These are phyloP conservation scores for Heteromurus nitidus DNA, from an alignment of 2,888 invertebrate genomes.

Conservation along the genomic window DNA sequence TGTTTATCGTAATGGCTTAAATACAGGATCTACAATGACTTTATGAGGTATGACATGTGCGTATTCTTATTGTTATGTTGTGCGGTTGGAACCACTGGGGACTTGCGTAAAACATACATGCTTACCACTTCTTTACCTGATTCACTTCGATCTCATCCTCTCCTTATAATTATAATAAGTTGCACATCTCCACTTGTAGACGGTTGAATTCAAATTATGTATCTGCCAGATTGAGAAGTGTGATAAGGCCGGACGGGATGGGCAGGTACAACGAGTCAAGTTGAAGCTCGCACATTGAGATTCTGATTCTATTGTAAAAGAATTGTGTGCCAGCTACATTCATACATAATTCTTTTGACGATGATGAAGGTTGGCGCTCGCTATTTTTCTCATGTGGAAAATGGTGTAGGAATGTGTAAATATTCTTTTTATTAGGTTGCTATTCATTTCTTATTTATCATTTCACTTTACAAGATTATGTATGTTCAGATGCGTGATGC, in stretches of 20 bases:
- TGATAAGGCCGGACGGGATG: constrained; percentile 62
- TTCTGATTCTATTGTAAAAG: not conserved
- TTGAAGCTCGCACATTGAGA: constrained; percentile 21
- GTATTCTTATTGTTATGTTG: constrained; percentile 24
- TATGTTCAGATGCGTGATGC: not conserved
- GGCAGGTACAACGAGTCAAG: constrained; percentile 55
- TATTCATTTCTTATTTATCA: not conserved
- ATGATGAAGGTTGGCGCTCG: too few species aligned
- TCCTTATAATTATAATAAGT: constrained; percentile 27
- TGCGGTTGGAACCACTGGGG: not conserved
- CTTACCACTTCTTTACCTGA: not conserved
- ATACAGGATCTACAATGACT: constrained; percentile 1
- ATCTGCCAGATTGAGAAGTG: constrained; percentile 65
- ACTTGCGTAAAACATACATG: too few species aligned
- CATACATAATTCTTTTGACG: constrained; percentile 19
- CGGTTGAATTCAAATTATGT: constrained; percentile 63
- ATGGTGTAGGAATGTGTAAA: not conserved
- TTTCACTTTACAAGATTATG: not conserved
- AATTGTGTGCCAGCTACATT: constrained; percentile 37
- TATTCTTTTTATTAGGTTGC: not conserved
- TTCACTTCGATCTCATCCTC: constrained; percentile 2
- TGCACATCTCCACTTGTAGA: constrained; percentile 47
- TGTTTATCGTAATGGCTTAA: constrained; percentile 30
- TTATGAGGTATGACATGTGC: constrained; percentile 43
- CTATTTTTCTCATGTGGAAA: not conserved